Base-by-base conservation (phyloP, 1,140 invertebrate species). In the Centruroides vittatus region DNA sequence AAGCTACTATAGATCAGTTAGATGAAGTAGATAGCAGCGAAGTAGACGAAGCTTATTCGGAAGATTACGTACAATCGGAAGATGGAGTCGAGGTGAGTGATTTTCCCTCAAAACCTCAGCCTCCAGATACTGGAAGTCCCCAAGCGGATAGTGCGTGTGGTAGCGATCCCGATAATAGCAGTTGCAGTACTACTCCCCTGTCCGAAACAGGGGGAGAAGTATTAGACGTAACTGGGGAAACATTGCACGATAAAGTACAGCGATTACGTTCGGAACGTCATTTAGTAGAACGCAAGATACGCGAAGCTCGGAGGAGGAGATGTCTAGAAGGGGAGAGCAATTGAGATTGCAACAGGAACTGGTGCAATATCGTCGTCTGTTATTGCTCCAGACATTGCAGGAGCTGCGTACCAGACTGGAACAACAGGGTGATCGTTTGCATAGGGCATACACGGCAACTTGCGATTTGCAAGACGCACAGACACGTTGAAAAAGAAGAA, bases 91-190 rank as follows among this genome's bases (percentile, higher is more conserved):
- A 64, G 11, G 35, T 11, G 53, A 34, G 4, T 11, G 23, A 11
- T 35, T 13, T 13, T 7, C n/a, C 23, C 7, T 7, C 53, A 54
- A 35, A 35, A 35, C 12, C 52, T 54, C 35, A 34, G 7, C 23
- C 61, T n/a, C 61, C 61, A 11, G 61, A 62, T 13, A 59, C 58
- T 41, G 59, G 55, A 41, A 63, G 62, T 50, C 62, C 62, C 7
- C 62, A 64, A n/a, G 59, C 62, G 0, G 62, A 64, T 58, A 61
- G 59, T 34, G 62, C 62, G 48, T 64, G 62, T 36, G 62, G 62
- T 35, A 62, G 61, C 49, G 61, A 59, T 41, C 47, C 57, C 12
- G 61, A 62, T 35, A 62, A 62, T 56, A 62, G 61, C 58, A 61
- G 60, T 35, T 64, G 62, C 47, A 61, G 62, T 49, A 64, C 62